These are phyloP conservation scores for Amphipyra tragopoginis DNA, from an alignment of 2,888 invertebrate species.

Conservation along the genomic window DNA sequence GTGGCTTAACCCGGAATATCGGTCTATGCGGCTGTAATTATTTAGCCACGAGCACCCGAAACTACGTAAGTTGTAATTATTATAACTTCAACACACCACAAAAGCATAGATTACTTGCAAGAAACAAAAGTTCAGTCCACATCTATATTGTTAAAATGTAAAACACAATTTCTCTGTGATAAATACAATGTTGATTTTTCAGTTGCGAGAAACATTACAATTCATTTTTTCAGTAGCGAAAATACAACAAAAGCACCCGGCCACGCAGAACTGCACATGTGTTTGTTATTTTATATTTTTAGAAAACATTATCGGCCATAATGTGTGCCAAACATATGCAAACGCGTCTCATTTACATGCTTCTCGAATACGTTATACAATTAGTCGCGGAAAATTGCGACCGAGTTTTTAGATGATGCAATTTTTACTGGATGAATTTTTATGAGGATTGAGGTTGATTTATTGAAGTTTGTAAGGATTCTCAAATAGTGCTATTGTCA, in stretches of 20 bases:
- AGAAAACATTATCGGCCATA: slow-evolving; percentile 48
- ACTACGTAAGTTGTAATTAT: too few species aligned
- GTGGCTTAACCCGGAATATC: too few species aligned
- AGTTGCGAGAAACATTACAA: background rate
- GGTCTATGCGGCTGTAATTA: too few species aligned
- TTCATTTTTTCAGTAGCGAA: background rate
- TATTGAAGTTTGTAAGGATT: too few species aligned
- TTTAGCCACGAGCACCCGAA: too few species aligned
- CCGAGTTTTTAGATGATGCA: slow-evolving; percentile 17
- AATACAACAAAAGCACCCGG: slow-evolving; percentile 18
- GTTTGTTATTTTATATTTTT: slow-evolving; percentile 44
- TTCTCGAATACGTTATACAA: slow-evolving; percentile 45
- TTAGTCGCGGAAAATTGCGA: slow-evolving; percentile 37
- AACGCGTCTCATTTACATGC: slow-evolving; percentile 48
- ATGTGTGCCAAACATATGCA: slow-evolving; percentile 58
- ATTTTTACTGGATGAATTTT: background rate
- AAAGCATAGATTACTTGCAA: too few species aligned
- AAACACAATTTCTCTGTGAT: too few species aligned
- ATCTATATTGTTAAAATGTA: too few species aligned
- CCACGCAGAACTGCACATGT: slow-evolving; percentile 40
- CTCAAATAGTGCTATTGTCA: too few species aligned
- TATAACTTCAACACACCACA: too few species aligned
- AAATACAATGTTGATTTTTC: background rate
- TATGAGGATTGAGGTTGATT: too few species aligned
- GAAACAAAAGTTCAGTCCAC: too few species aligned